A percentile compares a stretch with the other conserved stretches of the same genome.
These are phyloP conservation scores for Mus pahari DNA, from an alignment of 2,113 vertebrate species.

Conservation along the genomic window DNA sequence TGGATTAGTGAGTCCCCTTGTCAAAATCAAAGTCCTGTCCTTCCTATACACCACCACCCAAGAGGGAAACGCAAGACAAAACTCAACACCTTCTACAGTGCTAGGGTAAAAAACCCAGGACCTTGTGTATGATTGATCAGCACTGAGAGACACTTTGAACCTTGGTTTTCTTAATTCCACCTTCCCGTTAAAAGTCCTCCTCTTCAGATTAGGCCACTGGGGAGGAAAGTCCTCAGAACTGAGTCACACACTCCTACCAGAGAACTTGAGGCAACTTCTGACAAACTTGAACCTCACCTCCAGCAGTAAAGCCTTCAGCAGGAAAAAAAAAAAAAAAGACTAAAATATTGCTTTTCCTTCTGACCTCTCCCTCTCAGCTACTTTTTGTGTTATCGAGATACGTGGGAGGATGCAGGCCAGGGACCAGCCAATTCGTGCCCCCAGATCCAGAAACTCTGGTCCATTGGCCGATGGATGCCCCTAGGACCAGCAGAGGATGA, in stretches of 20 bases:
- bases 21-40: constrained; percentile 17
- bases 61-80: neutral
- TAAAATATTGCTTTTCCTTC: neutral
- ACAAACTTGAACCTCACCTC: neutral
- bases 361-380: constrained; percentile 81
- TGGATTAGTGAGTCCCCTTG: constrained; percentile 89
- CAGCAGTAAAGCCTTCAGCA: constrained; percentile 3
- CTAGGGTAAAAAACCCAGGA: neutral
- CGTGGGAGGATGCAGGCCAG: constrained; percentile 59
- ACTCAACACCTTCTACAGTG: neutral
- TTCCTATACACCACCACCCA: neutral
- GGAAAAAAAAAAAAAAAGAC: constrained; percentile 4
- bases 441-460: constrained; percentile 88
- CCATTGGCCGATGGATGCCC: constrained; percentile 91
- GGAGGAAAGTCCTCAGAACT: neutral
- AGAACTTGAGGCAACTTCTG: constrained; percentile 28
- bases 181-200: neutral
- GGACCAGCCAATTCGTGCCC: constrained; percentile 30
- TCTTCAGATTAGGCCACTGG: constrained; percentile 13
- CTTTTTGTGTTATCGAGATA: constrained; percentile 89
- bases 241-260: neutral
- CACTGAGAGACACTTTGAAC: too few relatives aligned
- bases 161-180: neutral
- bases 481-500: constrained; percentile 85
- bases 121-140: neutral